phyloP scores from a whole-genome alignment of 2,797 vertebrate species.

The Chromobotia macracanthus region DNA sequence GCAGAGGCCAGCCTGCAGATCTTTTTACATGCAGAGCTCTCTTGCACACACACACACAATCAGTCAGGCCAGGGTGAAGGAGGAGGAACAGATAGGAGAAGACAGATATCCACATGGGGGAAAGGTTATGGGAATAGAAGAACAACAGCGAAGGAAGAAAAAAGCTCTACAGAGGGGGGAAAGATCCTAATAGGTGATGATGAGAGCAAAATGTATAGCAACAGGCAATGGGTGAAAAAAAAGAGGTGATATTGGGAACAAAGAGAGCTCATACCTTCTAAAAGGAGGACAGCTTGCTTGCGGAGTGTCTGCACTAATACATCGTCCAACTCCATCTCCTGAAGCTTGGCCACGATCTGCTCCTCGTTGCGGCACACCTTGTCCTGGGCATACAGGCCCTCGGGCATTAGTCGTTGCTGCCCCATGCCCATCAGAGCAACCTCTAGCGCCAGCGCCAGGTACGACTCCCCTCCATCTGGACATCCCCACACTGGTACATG shows the following conservation, averaged over 20 bases:
- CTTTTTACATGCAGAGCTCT: constrained; percentile 39
- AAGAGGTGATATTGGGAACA: neutral
- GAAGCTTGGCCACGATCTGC: constrained; percentile 91
- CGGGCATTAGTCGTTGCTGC: constrained; percentile 97
- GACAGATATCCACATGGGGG: constrained; percentile 17
- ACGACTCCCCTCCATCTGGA: constrained; percentile 86
- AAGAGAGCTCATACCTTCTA: constrained; percentile 82
- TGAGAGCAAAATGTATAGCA: neutral
- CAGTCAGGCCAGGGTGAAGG: neutral
- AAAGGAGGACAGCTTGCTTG: constrained; percentile 90
- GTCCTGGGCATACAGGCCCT: constrained; percentile 95
- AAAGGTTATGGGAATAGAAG: constrained; percentile 39
- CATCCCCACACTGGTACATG: constrained; percentile 87
- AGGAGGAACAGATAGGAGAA: constrained; percentile 39
- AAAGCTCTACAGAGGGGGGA: too few relatives aligned
- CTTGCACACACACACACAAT: constrained; percentile 9
- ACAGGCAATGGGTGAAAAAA: constrained; percentile 1
- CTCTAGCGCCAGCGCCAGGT: constrained; percentile 92
- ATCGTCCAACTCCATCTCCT: constrained; percentile 92
- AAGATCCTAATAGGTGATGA: constrained; percentile 1
- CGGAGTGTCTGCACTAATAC: constrained; percentile 89
- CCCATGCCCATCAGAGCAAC: constrained; percentile 98
- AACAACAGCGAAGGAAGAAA: constrained; percentile 19
- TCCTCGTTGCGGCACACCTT: constrained; percentile 98
- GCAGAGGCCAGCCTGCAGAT: constrained; percentile 48